Evolutionary conservation across 2,797 vertebrate genomes (phyloP), one percentile per base, ranked within the genome.

Genomic region (Peromyscus attwateri): DNA sequence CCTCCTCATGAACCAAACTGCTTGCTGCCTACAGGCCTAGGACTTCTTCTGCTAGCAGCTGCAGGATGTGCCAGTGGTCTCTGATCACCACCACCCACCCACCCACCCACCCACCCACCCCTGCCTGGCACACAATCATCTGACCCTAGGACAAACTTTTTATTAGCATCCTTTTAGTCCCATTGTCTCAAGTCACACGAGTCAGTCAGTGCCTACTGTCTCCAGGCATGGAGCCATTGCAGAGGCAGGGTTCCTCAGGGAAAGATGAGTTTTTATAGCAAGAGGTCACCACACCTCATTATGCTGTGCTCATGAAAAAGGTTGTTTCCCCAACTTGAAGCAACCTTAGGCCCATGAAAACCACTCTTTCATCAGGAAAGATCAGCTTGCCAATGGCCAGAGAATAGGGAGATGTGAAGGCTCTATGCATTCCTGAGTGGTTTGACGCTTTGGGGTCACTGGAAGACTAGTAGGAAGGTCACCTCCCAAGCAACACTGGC

Each of bases 271-370:
- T 95, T 89, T 92, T 52, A 68, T 91, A 82, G 84, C 60, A 84
- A 84, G 82, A 95, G 95, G 80, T 95, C 87, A 40, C 95, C 96
- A 94, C n/a, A 81, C 87, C 60, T 96, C 91, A 73, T 93, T 94
- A 89, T 81, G 12, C 3, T 23, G 85, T 76, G 52, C 91, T 84
- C 87, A 52, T 83, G 89, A 90, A 82, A 95, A 91, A 91, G 34
- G 37, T 27, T 75, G 70, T 80, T 60, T 83, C 43, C 64, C 79
- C 57, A 49, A 91, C 71, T 55, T 23, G 73, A 95, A 95, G 75
- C 46, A 70, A 23, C 64, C 21, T 19, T 23, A 76, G 37, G 75
- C 37, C 91, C 89, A 9, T 83, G 94, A 88, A 92, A 95, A 92
- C 14, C 70, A 31, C 57, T 83, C n/a, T 89, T 94, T 71, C 8